Conservation (phyloP, 2,113 vertebrate genomes). For the Lipophrys pholis region DNA sequence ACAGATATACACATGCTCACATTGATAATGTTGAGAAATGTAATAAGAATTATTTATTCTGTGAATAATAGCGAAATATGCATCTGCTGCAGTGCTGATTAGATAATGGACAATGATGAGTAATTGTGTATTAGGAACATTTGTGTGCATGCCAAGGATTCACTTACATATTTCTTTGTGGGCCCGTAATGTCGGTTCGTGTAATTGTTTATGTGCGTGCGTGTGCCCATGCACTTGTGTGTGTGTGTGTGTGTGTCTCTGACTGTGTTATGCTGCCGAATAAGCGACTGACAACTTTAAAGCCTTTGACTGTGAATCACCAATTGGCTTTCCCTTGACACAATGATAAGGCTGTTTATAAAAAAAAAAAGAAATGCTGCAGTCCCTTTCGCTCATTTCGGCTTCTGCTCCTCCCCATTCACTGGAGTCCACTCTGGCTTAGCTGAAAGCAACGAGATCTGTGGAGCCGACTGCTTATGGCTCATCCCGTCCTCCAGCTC, state of each 20-base stretch:
- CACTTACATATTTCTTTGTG: constrained; percentile 1
- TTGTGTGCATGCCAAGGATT: constrained; percentile 15
- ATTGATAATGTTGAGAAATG: background rate
- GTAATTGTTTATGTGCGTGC: background rate
- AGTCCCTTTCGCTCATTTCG: constrained; percentile 14
- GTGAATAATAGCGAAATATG: background rate
- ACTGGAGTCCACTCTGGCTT: constrained; percentile 15
- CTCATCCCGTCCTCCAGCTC: constrained; percentile 47
- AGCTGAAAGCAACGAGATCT: constrained; percentile 28
- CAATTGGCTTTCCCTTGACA: constrained; percentile 31
- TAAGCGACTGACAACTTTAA: constrained; percentile 34
- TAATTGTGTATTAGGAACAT: constrained; percentile 4
- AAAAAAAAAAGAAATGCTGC: constrained; percentile 15
- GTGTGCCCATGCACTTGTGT: background rate
- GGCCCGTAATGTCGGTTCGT: background rate
- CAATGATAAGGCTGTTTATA: constrained; percentile 58
- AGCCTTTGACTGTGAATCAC: constrained; percentile 38
- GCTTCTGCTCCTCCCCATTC: background rate
- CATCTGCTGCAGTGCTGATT: constrained; percentile 19
- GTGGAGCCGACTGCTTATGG: constrained; percentile 21
- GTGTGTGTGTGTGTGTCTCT: background rate
- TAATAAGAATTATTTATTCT: background rate
- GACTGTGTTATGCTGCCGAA: constrained; percentile 18
- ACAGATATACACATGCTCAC: background rate
- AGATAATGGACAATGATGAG: constrained; percentile 4